Base-by-base conservation (phyloP, 2,797 vertebrate genomes). In the Alca torda region DNA sequence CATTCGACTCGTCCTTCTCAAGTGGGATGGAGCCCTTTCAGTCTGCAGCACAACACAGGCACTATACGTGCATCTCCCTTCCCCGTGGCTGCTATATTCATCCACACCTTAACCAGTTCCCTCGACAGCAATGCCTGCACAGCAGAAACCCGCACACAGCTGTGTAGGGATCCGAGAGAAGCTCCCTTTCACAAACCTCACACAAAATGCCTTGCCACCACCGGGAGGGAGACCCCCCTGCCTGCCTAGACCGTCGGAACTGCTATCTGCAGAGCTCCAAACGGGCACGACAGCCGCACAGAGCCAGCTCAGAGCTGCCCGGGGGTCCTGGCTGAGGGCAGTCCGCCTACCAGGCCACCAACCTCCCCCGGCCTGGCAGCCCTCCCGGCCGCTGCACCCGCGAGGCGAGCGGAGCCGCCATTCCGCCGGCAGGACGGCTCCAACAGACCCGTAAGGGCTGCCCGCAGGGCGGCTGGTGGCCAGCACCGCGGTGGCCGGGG, bases 101-200 rank as follows among this genome's bases (percentile, higher is more conserved):
- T 2, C 50, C 3, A 1, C 51, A 8, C 75, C 39, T 31, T 17
- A 11, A 1, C 56, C 80, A 1, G 35, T 41, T 13, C 16, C 21
- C 84, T 31, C 0, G 33, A 8, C 30, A 37, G 37, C 16, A 5
- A 30, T 16, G 61, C 19, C 70, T 4, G 21, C 24, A 1, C 77
- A 7, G 24, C 70, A 26, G 12, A 20, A 20, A 16, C 46, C 65
- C 48, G 6, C 84, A 0, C 43, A 2, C 6, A 26, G 41, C 18
- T 2, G 14, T 1, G 28, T 1, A 13, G 20, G 17, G 35, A 10
- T 1, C 30, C 4, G 0, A 9, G n/a, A 4, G 51, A 8, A 31
- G 19, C 43, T n/a, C 30, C 15, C 28, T 35, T 11, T 6, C 30
- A 0, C 43, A 15, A 2, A 13, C 43, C n/a, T 4, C 51, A 11